phyloP scores from a whole-genome alignment of 2,888 invertebrate genomes.

The Lasioglossum calceatum region DNA sequence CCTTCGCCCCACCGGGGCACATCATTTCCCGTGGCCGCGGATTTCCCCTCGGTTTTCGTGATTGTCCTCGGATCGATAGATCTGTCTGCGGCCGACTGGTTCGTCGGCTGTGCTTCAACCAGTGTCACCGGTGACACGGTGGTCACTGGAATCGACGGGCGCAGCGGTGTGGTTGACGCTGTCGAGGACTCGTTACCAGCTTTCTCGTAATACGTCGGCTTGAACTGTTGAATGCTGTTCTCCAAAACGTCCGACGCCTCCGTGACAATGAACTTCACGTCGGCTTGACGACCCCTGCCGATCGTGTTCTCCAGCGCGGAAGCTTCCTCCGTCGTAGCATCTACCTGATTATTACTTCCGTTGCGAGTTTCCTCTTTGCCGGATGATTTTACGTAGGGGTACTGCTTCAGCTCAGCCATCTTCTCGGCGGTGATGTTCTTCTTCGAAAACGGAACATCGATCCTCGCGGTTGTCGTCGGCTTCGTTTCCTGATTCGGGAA shows the following conservation, averaged over 20 bases:
- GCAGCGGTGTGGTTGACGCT: constrained; percentile 31
- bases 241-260: constrained; percentile 77
- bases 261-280: constrained; percentile 72
- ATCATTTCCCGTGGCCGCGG: constrained; percentile 53
- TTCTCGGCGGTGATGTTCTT: constrained; percentile 43
- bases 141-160: constrained; percentile 32
- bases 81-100: constrained; percentile 28
- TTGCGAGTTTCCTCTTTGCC: constrained; percentile 37
- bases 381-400: constrained; percentile 72
- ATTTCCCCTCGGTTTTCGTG: constrained; percentile 27
- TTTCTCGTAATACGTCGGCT: constrained; percentile 69
- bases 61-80: constrained; percentile 22
- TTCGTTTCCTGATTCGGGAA: constrained; percentile 56
- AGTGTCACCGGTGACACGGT: constrained; percentile 7
- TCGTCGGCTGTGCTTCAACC: constrained; percentile 28
- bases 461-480: constrained; percentile 28
- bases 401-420: constrained; percentile 67
- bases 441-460: constrained; percentile 25
- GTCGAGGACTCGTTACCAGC: constrained; percentile 55
- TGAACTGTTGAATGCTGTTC: constrained; percentile 77
- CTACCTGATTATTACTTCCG: constrained; percentile 6
- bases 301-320: constrained; percentile 78
- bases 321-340: constrained; percentile 67
- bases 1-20: constrained; percentile 50
- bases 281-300: constrained; percentile 59